Evolutionary conservation across 2,113 vertebrate species (phyloP), one percentile per base, ranked within the genome.

Genomic region (Rhombomys opimus): DNA sequence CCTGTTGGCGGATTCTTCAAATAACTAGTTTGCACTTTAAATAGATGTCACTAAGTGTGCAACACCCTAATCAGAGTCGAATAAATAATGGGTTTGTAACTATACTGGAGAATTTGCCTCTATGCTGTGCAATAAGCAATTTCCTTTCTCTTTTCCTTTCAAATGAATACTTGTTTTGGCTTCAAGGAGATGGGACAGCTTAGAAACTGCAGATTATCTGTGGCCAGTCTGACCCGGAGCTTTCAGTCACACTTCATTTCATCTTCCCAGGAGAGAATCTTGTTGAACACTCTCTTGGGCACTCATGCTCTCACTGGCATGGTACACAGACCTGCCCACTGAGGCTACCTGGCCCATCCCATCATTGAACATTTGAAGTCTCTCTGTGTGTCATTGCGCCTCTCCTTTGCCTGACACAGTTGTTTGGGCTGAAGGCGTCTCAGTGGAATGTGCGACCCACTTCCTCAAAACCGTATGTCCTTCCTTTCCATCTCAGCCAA

Each of bases 101-200:
- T 5, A 1, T 65, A 12, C 81, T 82, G 46, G 75, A 76, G 76
- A 41, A 88, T 77, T 76, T 84, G 46, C 35, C 27, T 91, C 35
- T 75, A 0, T 85, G 38, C 86, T 82, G 7, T 35, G 67, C 90
- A 54, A 72, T 50, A 92, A 59, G 9, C 89, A 32, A 27, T 94
- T 88, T 92, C 65, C 91, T 22, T 76, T 68, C 97, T 89, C 76
- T 46, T 38, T 41, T 75, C 1, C 92, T 89, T 92, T 92, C 70
- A 52, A 96, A 61, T 41, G 80, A 67, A 70, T 82, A 57, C 17
- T 82, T 86, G 94, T 81, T 94, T 94, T 35, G 89, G 38, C 86
- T 94, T 92, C 73, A 75, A 41, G 89, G 72, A 87, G 82, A 75
- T 18, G 76, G 5, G 86, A 59, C 10, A 5, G 35, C 72, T 87